A percentile compares a stretch with the other conserved stretches of the same genome.
These are phyloP conservation scores for Notothenia coriiceps DNA, from an alignment of 2,113 vertebrate species.

Conservation along the genomic window DNA sequence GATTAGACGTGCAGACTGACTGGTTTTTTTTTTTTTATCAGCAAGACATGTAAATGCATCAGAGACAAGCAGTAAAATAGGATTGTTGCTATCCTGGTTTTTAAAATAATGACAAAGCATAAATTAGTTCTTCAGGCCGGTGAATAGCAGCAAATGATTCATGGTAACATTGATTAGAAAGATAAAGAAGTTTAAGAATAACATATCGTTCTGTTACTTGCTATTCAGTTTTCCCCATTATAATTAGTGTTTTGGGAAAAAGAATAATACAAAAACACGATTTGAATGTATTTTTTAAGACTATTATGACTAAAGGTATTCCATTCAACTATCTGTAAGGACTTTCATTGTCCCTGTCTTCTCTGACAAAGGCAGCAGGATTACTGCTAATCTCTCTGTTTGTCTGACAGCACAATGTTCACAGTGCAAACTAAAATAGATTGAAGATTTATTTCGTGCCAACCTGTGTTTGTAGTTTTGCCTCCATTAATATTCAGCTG, in stretches of 20 bases:
- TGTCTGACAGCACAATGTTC: neutral
- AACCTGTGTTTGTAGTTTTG: neutral
- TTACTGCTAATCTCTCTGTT: slow-evolving; percentile 32
- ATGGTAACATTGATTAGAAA: neutral
- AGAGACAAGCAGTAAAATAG: neutral
- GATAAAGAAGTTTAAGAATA: neutral
- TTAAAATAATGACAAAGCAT: neutral
- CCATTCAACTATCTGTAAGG: neutral
- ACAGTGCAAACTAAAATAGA: neutral
- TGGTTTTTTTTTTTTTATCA: slow-evolving; percentile 12
- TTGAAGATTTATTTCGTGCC: neutral
- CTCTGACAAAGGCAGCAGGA: slow-evolving; percentile 31
- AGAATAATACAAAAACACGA: neutral
- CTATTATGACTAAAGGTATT: neutral
- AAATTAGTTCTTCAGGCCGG: neutral
- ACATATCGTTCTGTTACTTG: neutral
- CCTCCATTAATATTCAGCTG: neutral
- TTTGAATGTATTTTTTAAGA: neutral
- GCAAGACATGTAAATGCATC: slow-evolving; percentile 3
- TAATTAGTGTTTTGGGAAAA: neutral
- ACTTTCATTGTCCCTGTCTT: neutral
- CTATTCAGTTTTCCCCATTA: neutral
- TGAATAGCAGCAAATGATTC: neutral
- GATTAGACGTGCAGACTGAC: slow-evolving; percentile 4
- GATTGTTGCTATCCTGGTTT: neutral